Percentiles rank a stretch among this genome's conserved stretches.
Conservation (phyloP, 2,888 invertebrate genomes). For the Acrocyrtus sp. region DNA sequence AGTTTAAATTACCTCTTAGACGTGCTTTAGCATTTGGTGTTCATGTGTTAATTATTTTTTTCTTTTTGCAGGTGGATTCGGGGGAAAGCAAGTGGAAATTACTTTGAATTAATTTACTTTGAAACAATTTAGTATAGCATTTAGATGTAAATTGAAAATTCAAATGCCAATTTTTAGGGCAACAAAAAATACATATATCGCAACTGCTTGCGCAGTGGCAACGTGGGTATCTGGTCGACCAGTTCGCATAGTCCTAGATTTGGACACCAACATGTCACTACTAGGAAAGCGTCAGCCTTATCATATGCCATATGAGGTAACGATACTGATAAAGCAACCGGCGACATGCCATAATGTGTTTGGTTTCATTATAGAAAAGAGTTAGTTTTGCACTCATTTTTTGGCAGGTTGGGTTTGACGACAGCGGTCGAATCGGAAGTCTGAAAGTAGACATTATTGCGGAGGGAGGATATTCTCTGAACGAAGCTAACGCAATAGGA, state of each 20-base stretch:
- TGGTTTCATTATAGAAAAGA: background rate
- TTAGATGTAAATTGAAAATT: too few relatives aligned
- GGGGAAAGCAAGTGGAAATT: too few relatives aligned
- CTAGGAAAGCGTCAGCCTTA: slow-evolving; percentile 73
- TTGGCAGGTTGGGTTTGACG: background rate
- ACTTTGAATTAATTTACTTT: too few relatives aligned
- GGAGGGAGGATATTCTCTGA: background rate
- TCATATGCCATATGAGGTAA: background rate
- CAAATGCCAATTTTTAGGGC: too few relatives aligned
- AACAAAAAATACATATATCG: slow-evolving; percentile 11
- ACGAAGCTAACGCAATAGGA: background rate
- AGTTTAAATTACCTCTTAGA: too few relatives aligned
- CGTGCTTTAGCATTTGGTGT: too few relatives aligned
- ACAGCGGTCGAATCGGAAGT: background rate
- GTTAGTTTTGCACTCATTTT: too few relatives aligned
- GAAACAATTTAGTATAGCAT: too few relatives aligned
- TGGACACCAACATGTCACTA: slow-evolving; percentile 78
- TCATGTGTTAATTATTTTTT: too few relatives aligned
- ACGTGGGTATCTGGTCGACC: slow-evolving; percentile 75
- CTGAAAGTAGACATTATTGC: background rate
- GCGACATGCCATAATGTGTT: background rate
- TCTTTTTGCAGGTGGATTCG: too few relatives aligned
- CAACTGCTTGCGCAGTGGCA: slow-evolving; percentile 75
- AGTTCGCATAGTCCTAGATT: slow-evolving; percentile 76
- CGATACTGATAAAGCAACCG: too few relatives aligned